Conservation (phyloP, 2,797 vertebrate species). For the Heterohyrax brucei region DNA sequence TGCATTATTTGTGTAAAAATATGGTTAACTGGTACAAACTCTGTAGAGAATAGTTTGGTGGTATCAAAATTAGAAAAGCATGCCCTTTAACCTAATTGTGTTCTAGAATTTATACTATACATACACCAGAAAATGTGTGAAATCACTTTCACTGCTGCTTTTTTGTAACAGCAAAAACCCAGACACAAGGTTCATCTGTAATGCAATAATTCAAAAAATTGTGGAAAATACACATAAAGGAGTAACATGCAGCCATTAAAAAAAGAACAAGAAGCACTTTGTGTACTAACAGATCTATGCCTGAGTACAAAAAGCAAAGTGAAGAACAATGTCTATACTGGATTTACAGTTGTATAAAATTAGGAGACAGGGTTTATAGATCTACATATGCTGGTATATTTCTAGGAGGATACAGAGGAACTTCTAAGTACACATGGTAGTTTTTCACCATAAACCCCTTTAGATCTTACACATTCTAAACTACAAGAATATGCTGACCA, state of each 20-base stretch:
- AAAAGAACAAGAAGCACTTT: constrained; percentile 7
- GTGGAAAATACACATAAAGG: not conserved
- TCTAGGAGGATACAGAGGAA: constrained; percentile 4
- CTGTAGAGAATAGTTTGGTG: constrained; percentile 55
- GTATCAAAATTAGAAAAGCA: constrained; percentile 65
- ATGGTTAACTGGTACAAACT: not conserved
- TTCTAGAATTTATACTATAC: constrained; percentile 65
- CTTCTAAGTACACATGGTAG: not conserved
- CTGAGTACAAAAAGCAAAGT: constrained; percentile 54
- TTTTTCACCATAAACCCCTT: constrained; percentile 31
- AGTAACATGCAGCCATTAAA: not conserved
- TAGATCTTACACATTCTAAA: constrained; percentile 61
- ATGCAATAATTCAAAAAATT: constrained; percentile 50
- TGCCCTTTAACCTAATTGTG: constrained; percentile 48
- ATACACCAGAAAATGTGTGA: constrained; percentile 28
- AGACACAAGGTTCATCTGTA: constrained; percentile 61
- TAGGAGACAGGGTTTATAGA: not conserved
- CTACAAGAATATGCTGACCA: not conserved
- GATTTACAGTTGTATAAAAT: constrained; percentile 42
- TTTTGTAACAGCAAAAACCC: constrained; percentile 51
- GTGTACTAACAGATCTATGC: constrained; percentile 37
- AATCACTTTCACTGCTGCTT: constrained; percentile 26
- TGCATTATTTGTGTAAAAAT: too few relatives aligned
- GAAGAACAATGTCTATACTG: constrained; percentile 37
- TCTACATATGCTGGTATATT: constrained; percentile 35